Percentiles rank a stretch among this genome's conserved stretches.
These are phyloP conservation scores for Phoenicopterus ruber DNA, from an alignment of 2,113 vertebrate species.

Conservation along the genomic window DNA sequence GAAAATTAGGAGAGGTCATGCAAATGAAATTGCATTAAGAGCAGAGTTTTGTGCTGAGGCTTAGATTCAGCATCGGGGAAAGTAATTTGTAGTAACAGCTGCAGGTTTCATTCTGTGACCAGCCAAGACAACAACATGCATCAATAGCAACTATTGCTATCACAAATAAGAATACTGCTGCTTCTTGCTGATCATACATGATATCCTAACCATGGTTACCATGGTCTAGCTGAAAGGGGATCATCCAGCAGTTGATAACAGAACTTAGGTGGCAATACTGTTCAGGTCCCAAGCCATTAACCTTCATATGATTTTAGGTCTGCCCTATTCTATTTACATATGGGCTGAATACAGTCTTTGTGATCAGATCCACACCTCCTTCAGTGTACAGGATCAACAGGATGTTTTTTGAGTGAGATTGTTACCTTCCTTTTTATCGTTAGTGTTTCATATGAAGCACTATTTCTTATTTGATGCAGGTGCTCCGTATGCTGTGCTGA, in stretches of 20 bases:
- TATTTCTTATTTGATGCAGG: background rate
- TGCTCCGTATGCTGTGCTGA: background rate
- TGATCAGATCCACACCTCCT: background rate
- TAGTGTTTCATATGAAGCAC: background rate
- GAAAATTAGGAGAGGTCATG: background rate
- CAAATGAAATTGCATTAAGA: slow-evolving; percentile 2
- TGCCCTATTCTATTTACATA: background rate
- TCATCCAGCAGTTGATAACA: background rate
- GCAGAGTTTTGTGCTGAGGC: background rate
- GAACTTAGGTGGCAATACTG: background rate
- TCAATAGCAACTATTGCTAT: background rate
- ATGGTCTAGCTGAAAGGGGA: background rate
- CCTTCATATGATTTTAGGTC: background rate
- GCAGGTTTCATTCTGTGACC: background rate
- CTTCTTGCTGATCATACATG: background rate
- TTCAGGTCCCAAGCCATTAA: background rate
- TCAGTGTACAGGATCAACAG: background rate
- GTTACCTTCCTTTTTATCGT: background rate
- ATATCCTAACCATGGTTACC: background rate
- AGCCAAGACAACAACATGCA: background rate
- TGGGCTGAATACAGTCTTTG: background rate
- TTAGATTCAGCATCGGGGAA: background rate
- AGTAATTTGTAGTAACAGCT: background rate
- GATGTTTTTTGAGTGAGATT: background rate
- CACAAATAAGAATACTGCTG: background rate